Evolutionary conservation across 2,888 invertebrate species (phyloP), one percentile per base, ranked within the genome.

Genomic region (Macrophya annulata): DNA sequence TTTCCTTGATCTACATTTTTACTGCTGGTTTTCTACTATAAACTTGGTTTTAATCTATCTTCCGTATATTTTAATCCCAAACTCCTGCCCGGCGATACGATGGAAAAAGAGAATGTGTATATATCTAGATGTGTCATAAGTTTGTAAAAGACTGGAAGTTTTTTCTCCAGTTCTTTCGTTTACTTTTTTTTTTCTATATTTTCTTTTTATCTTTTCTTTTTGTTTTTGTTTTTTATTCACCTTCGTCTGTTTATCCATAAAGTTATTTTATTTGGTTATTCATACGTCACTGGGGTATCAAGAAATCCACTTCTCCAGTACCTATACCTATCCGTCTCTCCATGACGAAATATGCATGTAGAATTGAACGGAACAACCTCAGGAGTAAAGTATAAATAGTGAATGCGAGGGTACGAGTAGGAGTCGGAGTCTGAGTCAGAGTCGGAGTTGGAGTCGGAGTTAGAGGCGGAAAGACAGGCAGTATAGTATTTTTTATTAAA

Each of bases 371-470:
- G 21, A 45, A 74, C 74, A 74, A 74, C 74, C 45, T 74, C 43
- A 74, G 45, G n/a, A 74, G n/a, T 74, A 45, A 74, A 74, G 10
- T 74, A 74, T 74, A 40, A 71, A 71, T 71, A 71, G 17, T 71
- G n/a, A n/a, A 71, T 40, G 40, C 71, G 74, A 43, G 21, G 37
- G 68, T 37, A 17, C 17, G 68, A 55, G n/a, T 17, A 5, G 15
- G n/a, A 17, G n/a, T 17, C 55, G 15, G n/a, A 17, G 31, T 31
- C 31, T 31, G 31, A 31, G 31, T 31, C 31, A 31, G 31, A 31
- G 71, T 37, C 68, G 37, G 25, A 31, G 10, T 21, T 21, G 65
- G 40, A 10, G 71, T 37, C 68, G 37, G 25, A 31, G 10, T 10
- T 25, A 25, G 40, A 9, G 71, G 40, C n/a, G 40, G 71, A 71